Evolutionary conservation across 2,888 invertebrate genomes (phyloP).

Genomic region (Panopea generosa): DNA sequence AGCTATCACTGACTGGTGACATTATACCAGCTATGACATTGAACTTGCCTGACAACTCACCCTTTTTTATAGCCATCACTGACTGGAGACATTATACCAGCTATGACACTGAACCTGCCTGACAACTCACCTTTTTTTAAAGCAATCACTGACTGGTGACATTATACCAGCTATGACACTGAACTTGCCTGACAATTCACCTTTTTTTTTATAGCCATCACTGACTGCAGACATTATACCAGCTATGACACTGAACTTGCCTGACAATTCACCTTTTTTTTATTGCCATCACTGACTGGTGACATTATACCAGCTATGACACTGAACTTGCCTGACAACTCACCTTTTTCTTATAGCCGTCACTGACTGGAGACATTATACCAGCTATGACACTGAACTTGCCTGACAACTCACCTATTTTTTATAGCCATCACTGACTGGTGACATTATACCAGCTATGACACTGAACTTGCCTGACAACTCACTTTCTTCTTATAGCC

Average conservation of each 20-base stretch:
- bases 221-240: no score
- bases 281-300: slow-evolving; percentile 97
- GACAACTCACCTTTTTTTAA: no score
- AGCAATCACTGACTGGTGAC: no score
- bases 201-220: no score
- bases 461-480: slow-evolving; percentile 88
- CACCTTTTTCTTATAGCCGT: slow-evolving; percentile 93
- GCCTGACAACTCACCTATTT: slow-evolving; percentile 88
- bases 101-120: slow-evolving; percentile 89
- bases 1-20: slow-evolving; percentile 97
- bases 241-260: no score
- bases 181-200: no score
- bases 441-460: slow-evolving; percentile 97
- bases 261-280: slow-evolving; percentile 88
- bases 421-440: slow-evolving; percentile 96
- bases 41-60: slow-evolving; percentile 83
- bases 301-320: slow-evolving; percentile 98
- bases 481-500: slow-evolving; percentile 94
- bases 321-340: slow-evolving; percentile 84
- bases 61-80: slow-evolving; percentile 97
- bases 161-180: no score
- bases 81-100: slow-evolving; percentile 97
- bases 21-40: slow-evolving; percentile 96
- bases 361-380: slow-evolving; percentile 97
- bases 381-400: slow-evolving; percentile 92